Evolutionary conservation across 2,113 vertebrate species (phyloP).

Genomic region (Rallus limicola): DNA sequence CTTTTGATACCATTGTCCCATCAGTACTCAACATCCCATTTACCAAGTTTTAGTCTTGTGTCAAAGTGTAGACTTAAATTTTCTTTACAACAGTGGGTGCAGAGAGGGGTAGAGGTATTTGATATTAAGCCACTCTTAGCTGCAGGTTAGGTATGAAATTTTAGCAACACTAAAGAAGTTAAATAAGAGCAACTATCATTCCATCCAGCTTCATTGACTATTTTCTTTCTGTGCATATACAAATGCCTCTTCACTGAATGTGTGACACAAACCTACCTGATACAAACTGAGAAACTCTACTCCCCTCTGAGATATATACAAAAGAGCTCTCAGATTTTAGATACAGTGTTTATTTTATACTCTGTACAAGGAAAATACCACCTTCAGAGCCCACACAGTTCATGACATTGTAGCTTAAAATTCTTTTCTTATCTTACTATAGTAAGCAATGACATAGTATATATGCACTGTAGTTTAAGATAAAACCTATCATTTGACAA

Average conservation of each 20-base stretch:
- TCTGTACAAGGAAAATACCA: background rate
- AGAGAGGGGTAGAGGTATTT: background rate
- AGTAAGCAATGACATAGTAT: background rate
- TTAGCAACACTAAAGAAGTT: background rate
- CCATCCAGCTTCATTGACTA: background rate
- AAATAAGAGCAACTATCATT: background rate
- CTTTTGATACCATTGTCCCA: background rate
- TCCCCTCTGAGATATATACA: background rate
- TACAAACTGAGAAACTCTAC: background rate
- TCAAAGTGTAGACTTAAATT: background rate
- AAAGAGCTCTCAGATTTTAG: background rate
- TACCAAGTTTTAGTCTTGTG: background rate
- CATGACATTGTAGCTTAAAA: background rate
- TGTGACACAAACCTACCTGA: background rate
- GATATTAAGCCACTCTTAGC: background rate
- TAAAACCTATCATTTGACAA: slow-evolving; percentile 39
- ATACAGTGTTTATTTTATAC: background rate
- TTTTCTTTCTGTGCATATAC: background rate
- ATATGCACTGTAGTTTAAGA: slow-evolving; percentile 12
- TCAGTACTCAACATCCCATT: background rate
- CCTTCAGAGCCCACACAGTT: background rate
- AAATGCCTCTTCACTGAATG: background rate
- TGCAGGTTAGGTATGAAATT: background rate
- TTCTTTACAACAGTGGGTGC: background rate
- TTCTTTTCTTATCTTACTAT: background rate